phyloP scores from a whole-genome alignment of 2,888 invertebrate species.

The Xestia sexstrigata region DNA sequence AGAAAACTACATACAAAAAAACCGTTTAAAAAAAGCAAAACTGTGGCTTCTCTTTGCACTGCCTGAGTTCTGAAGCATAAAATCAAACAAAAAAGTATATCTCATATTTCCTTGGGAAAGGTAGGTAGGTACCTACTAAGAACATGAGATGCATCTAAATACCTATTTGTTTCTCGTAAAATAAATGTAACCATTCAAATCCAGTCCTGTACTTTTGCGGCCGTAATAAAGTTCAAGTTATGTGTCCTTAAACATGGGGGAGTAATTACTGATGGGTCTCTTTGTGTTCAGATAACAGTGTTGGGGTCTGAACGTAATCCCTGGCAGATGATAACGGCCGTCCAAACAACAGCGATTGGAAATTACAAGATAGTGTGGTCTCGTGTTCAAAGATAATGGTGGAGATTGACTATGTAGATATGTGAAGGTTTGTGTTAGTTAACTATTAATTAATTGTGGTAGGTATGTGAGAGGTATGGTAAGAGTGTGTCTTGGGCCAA shows the following conservation, averaged over 20 bases:
- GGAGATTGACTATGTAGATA: conserved; percentile 9
- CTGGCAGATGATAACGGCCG: conserved; percentile 51
- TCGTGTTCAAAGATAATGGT: conserved; percentile 32
- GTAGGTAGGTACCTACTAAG: not conserved
- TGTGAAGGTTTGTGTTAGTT: conserved; percentile 9
- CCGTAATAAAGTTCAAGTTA: conserved; percentile 79
- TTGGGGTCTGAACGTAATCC: conserved; percentile 67
- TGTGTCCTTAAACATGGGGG: conserved; percentile 73
- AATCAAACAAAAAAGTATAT: not conserved
- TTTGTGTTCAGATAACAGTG: conserved; percentile 78
- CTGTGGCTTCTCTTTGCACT: not conserved
- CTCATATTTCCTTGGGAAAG: not conserved
- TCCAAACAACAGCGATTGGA: conserved; percentile 53
- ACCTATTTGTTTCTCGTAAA: not conserved
- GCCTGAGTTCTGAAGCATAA: not conserved
- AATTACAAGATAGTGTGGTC: conserved; percentile 53
- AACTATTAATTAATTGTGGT: conserved; percentile 28
- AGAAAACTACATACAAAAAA: not conserved
- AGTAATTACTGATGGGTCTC: conserved; percentile 83
- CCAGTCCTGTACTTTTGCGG: conserved; percentile 56
- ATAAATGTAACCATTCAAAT: not conserved
- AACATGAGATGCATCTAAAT: not conserved
- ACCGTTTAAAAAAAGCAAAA: not conserved
- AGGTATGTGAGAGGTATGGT: not conserved
- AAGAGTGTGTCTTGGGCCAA: too few species aligned